These are phyloP conservation scores for Darwinula stevensoni DNA, from an alignment of 2,888 invertebrate genomes.

Conservation along the genomic window DNA sequence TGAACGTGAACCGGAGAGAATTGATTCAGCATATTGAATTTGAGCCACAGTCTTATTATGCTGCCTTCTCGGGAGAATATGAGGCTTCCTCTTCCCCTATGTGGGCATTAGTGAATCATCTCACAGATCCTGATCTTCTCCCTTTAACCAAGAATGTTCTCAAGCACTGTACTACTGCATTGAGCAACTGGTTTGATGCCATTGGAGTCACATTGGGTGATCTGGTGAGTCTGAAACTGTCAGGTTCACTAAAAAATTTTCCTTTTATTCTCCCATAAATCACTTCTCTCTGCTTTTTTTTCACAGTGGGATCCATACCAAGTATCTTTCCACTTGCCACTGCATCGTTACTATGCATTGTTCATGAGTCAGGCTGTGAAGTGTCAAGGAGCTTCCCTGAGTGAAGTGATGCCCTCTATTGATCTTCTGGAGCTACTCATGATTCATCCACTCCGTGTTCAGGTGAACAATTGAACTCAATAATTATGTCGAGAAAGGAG, in stretches of 20 bases:
- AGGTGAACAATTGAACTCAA: slow-evolving; percentile 29
- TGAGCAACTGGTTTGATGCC: slow-evolving; percentile 70
- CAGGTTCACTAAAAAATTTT: slow-evolving; percentile 4
- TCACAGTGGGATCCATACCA: slow-evolving; percentile 21
- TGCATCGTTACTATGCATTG: slow-evolving; percentile 74
- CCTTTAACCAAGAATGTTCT: slow-evolving; percentile 43
- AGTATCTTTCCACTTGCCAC: slow-evolving; percentile 82
- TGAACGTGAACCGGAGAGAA: slow-evolving; percentile 86
- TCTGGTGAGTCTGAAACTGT: background rate
- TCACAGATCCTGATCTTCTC: slow-evolving; percentile 36
- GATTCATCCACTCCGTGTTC: slow-evolving; percentile 69
- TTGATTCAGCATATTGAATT: slow-evolving; percentile 73
- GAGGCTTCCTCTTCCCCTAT: slow-evolving; percentile 91
- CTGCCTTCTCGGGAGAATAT: slow-evolving; percentile 85
- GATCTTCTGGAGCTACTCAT: slow-evolving; percentile 49
- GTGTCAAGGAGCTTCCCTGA: slow-evolving; percentile 37
- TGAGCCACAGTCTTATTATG: slow-evolving; percentile 89
- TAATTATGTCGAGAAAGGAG: background rate
- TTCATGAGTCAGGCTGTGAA: slow-evolving; percentile 57
- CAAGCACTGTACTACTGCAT: slow-evolving; percentile 37
- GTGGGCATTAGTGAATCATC: slow-evolving; percentile 82
- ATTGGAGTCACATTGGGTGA: background rate
- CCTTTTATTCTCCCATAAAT: background rate
- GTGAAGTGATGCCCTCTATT: slow-evolving; percentile 45
- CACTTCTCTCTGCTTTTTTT: slow-evolving; percentile 4